phyloP scores from a whole-genome alignment of 1,140 invertebrate species.

The Himalopsyche phryganea region DNA sequence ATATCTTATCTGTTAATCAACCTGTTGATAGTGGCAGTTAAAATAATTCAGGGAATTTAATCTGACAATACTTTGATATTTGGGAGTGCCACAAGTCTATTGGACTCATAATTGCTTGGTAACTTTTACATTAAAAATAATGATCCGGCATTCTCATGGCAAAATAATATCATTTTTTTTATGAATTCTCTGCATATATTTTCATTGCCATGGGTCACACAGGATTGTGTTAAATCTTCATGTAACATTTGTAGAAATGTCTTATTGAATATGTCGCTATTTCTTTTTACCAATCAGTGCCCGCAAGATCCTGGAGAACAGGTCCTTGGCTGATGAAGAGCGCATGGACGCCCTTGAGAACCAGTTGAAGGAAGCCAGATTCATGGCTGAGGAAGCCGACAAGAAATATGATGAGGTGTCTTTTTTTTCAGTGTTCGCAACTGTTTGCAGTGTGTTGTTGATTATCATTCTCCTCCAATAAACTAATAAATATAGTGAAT shows the following conservation, averaged over 20 bases:
- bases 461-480: conserved; percentile 6
- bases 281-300: conserved; percentile 64
- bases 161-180: too few relatives aligned
- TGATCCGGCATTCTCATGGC: too few relatives aligned
- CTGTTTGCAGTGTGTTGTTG: conserved; percentile 42
- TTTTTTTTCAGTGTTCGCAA: conserved; percentile 30
- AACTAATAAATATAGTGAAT: too few relatives aligned
- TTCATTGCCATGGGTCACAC: background rate
- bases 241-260: background rate
- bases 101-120: too few relatives aligned
- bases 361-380: conserved; percentile 98
- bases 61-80: too few relatives aligned
- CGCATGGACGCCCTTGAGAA: conserved; percentile 98
- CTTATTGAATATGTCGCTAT: background rate
- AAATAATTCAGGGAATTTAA: too few relatives aligned
- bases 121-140: too few relatives aligned
- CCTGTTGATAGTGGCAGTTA: too few relatives aligned
- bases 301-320: conserved; percentile 99
- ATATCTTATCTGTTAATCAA: too few relatives aligned
- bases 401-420: conserved; percentile 99
- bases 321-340: conserved; percentile 99
- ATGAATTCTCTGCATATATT: too few relatives aligned
- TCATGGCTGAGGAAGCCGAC: conserved; percentile 99
- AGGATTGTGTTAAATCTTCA: background rate
- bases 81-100: too few relatives aligned